Evolutionary conservation across 1,140 invertebrate genomes (phyloP).

Genomic region (Drosophila kurseongensis): DNA sequence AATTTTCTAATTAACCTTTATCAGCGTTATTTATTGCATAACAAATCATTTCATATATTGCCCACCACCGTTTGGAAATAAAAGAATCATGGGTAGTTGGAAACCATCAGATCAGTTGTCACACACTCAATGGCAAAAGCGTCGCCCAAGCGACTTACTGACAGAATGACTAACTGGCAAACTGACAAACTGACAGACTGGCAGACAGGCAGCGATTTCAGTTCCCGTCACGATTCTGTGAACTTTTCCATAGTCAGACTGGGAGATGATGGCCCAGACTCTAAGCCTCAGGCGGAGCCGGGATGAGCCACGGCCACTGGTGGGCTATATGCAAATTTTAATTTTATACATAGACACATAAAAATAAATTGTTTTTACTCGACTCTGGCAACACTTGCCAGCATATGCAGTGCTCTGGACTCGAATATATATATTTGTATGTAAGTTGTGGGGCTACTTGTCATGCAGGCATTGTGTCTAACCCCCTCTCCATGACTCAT

Average conservation of each 20-base stretch:
- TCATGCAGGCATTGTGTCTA: conserved; percentile 63
- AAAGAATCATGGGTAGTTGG: conserved; percentile 7
- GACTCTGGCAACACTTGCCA: conserved; percentile 68
- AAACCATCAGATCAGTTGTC: conserved; percentile 50
- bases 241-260: conserved; percentile 41
- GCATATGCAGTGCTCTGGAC: conserved; percentile 50
- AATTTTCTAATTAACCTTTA: neutral
- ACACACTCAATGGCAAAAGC: conserved; percentile 28
- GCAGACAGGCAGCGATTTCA: conserved; percentile 35
- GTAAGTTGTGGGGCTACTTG: conserved; percentile 29
- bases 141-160: conserved; percentile 35
- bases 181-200: conserved; percentile 13
- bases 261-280: conserved; percentile 20
- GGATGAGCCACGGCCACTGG: conserved; percentile 35
- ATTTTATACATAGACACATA: conserved; percentile 77
- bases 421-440: conserved; percentile 10
- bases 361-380: conserved; percentile 79
- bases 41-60: neutral
- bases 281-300: conserved; percentile 15
- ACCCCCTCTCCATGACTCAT: conserved; percentile 34
- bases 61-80: neutral
- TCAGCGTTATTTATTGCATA: neutral
- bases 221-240: conserved; percentile 38
- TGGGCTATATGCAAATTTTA: conserved; percentile 74
- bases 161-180: conserved; percentile 6